Conservation (phyloP, 2,113 vertebrate species). For the Megaceryle torquata region DNA sequence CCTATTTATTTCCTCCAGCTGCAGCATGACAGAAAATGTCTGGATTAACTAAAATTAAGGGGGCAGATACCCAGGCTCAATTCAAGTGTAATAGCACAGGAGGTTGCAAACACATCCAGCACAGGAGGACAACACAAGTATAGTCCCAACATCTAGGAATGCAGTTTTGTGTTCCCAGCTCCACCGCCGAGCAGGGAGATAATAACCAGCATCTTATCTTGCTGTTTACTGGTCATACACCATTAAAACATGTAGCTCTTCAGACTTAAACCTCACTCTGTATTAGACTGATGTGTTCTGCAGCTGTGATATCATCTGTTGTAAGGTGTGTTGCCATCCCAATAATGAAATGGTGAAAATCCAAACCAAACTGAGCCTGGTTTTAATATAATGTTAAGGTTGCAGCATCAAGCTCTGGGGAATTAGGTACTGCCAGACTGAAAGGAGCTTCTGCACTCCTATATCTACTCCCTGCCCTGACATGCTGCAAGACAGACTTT, state of each 20-base stretch:
- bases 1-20: not conserved
- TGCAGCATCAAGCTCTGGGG: not conserved
- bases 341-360: not conserved
- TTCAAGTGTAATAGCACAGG: not conserved
- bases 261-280: accelerated
- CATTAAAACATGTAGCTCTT: not conserved
- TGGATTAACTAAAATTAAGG: not conserved
- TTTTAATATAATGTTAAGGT: not conserved
- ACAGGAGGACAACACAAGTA: not conserved
- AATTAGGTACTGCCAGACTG: not conserved
- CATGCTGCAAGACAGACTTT: not conserved
- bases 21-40: not conserved
- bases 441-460: not conserved
- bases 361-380: not conserved
- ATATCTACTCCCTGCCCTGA: not conserved
- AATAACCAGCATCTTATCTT: not conserved
- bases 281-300: not conserved
- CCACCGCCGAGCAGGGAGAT: not conserved
- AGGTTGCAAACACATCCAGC: not conserved
- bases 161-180: not conserved
- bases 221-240: not conserved
- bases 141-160: not conserved
- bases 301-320: not conserved
- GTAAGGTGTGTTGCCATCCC: not conserved
- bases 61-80: not conserved